Conservation (phyloP, 2,113 vertebrate species). For the Brevimyrus niger region DNA sequence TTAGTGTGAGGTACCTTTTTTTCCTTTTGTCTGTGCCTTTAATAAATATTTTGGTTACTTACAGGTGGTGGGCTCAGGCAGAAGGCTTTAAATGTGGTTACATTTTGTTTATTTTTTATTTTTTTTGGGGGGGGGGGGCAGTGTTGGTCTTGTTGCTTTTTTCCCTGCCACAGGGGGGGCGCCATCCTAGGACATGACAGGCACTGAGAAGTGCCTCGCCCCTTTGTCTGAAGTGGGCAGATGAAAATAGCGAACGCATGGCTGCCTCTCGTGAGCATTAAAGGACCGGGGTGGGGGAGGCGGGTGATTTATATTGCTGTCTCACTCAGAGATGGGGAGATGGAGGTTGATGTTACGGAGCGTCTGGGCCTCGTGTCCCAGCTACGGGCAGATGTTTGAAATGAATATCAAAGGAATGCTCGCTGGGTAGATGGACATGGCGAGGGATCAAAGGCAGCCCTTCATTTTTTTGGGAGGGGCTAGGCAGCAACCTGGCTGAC, state of each 20-base stretch:
- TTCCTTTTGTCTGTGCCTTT: not conserved
- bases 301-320: not conserved
- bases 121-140: not conserved
- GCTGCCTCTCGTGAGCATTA: not conserved
- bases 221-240: not conserved
- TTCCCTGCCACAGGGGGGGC: not conserved
- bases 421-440: not conserved
- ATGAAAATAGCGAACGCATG: not conserved
- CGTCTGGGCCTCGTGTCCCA: slow-evolving; percentile 4
- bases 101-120: not conserved
- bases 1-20: not conserved
- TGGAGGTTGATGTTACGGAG: not conserved
- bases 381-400: slow-evolving; percentile 19
- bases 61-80: not conserved
- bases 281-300: not conserved
- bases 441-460: slow-evolving; percentile 12
- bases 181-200: not conserved
- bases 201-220: not conserved
- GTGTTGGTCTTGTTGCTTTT: not conserved
- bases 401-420: slow-evolving; percentile 10
- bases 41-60: not conserved
- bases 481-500: not conserved
- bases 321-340: not conserved
- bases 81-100: not conserved
- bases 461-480: not conserved